Evolutionary conservation across 2,797 vertebrate species (phyloP), one percentile per base, ranked within the genome.

Genomic region (Gila robusta): DNA sequence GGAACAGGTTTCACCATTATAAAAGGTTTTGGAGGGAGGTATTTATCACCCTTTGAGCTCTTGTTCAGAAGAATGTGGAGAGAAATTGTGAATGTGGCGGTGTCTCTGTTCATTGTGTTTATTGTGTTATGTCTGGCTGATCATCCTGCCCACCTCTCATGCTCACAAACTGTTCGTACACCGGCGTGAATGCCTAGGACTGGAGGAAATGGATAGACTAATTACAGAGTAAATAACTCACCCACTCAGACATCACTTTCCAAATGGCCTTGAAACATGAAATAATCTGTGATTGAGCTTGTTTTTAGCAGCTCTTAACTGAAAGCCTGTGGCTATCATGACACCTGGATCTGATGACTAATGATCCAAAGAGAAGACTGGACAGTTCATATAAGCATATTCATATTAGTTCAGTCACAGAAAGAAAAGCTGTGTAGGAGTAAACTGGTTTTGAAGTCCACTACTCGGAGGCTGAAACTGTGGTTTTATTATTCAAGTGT

Each of bases 141-240:
- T 66, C 6, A 66, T 28, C 26, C 26, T 32, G 16, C 8, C 23
- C 23, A 26, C 12, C 21, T 78, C 21, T 56, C 52, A n/a, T 37
- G 74, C 12, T 59, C 52, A 59, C 54, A 39, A 26, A 39, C 35
- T 16, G 12, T 41, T 10, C 35, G n/a, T 41, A 41, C 16, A 41
- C 39, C 35, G 23, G 54, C 14, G n/a, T 39, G 54, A 78, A 78
- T 59, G 6, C 23, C 54, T 37, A 5, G 6, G 23, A 56, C 10
- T 56, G 32, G 32, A 78, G 28, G 19, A 35, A 76, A 32, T 35
- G 17, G 19, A 59, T 16, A 56, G 52, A 39, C 54, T 78, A 62
- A 78, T 78, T 78, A 41, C 23, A 78, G 54, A 41, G 54, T 62
- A 78, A 78, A 78, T 78, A 62, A 39, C 52, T 41, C 76, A 62